A percentile compares a stretch with the other conserved stretches of the same genome.
phyloP scores from a whole-genome alignment of 1,140 invertebrate genomes.

The Zophobas atratus region DNA sequence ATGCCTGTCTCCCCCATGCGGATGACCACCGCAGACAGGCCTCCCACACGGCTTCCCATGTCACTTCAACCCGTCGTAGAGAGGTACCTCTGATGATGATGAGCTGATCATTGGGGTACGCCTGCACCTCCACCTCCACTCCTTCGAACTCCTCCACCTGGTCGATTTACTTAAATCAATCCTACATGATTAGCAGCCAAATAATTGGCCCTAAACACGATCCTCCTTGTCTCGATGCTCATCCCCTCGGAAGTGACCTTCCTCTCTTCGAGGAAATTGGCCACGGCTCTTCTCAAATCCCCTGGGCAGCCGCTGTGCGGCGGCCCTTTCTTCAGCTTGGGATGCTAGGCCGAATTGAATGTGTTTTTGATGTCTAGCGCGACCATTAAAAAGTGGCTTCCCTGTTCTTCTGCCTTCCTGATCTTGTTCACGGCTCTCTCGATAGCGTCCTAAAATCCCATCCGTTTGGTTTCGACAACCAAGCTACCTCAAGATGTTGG shows the following conservation, averaged over 20 bases:
- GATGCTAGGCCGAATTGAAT: conserved; percentile 28
- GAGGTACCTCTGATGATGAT: background rate
- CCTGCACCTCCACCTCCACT: conserved; percentile 18
- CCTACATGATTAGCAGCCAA: conserved; percentile 52
- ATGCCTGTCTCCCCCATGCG: conserved; percentile 27
- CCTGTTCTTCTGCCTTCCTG: conserved; percentile 20
- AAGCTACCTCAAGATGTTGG: conserved; percentile 11
- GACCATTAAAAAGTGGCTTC: conserved; percentile 9
- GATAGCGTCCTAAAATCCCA: conserved; percentile 42
- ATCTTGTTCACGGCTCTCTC: background rate
- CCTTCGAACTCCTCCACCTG: background rate
- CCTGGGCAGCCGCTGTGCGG: conserved; percentile 5
- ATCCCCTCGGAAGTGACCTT: conserved; percentile 40
- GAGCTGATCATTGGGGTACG: conserved; percentile 19
- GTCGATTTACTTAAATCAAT: conserved; percentile 19
- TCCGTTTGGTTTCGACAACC: conserved; percentile 40
- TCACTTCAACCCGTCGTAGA: no score
- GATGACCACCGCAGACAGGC: background rate
- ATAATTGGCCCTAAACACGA: conserved; percentile 49
- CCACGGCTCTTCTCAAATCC: conserved; percentile 6
- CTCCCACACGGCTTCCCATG: background rate
- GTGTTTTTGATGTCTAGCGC: conserved; percentile 41
- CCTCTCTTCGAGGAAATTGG: conserved; percentile 15
- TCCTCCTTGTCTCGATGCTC: conserved; percentile 20
- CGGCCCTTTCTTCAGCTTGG: background rate